These are phyloP conservation scores for Cerastis rubricosa DNA, from an alignment of 2,888 invertebrate genomes.

Conservation along the genomic window DNA sequence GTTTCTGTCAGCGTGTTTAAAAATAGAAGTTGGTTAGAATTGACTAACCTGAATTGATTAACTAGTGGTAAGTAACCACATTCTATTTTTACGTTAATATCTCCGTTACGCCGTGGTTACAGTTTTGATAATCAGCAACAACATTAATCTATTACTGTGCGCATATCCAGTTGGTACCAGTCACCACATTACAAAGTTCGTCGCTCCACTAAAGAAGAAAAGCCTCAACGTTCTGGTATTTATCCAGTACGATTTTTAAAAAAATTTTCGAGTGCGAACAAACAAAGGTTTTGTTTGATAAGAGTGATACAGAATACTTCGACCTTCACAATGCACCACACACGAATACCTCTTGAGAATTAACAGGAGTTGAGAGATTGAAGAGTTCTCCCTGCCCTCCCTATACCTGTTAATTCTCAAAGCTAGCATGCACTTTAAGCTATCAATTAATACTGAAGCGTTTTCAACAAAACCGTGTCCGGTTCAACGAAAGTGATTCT, in stretches of 20 bases:
- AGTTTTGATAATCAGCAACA: not conserved
- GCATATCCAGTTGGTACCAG: not conserved
- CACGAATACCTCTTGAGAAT: not conserved
- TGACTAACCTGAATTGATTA: no score
- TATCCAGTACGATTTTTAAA: not conserved
- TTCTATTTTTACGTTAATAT: no score
- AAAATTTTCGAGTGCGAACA: not conserved
- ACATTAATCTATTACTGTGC: no score
- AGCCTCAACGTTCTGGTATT: not conserved
- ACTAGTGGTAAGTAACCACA: no score
- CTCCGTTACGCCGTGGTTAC: not conserved
- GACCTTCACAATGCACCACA: not conserved
- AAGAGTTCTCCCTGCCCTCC: not conserved
- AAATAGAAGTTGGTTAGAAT: no score
- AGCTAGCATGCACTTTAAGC: conserved; percentile 7
- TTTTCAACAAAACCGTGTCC: conserved; percentile 24
- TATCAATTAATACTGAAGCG: conserved; percentile 32
- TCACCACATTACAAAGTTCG: not conserved
- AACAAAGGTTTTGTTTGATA: not conserved
- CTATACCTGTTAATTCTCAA: conserved; percentile 13
- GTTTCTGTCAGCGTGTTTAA: no score
- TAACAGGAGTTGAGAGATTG: not conserved
- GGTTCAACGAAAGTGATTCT: conserved; percentile 43
- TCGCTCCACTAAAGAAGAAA: not conserved
- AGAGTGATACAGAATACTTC: not conserved